Base-by-base conservation (phyloP, 2,888 invertebrate species). In the Euclidia mi region DNA sequence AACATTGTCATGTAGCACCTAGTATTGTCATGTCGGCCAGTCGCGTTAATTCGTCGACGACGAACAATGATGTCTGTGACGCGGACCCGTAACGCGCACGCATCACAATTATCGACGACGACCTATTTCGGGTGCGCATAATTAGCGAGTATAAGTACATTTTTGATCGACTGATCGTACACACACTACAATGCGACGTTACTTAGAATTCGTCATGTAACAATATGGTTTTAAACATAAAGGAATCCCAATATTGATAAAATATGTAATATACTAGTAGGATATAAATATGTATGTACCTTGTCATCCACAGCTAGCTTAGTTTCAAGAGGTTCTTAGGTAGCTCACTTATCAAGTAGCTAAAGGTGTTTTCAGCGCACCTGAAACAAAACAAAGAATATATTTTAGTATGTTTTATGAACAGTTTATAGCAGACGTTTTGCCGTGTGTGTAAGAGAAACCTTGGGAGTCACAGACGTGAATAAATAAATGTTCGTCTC, bases 71-170 rank as follows among this genome's bases (percentile, higher is more conserved):
- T 58, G 57, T 50, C 46, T 49, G 46, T 43, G 50, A 43, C 43
- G 56, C 46, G 34, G 25, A 49, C 34, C 40, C 38, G 43, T 51
- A 31, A 49, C 60, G 32, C 56, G 51, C 58, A 57, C 65, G 71
- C 71, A 76, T 78, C 76, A 76, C 76, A 78, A 79, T 84, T 85
- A 87, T 85, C 84, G 71, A 49, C 84, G 71, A 49, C 63, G 84
- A 87, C 85, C 85, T 78, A 85, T 82, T 84, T 87, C 62, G 72
- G 65, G 67, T 61, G 73, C 77, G 79, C 80, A 84, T 84, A 84
- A 85, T 83, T 83, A 85, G 74, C 77, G 65, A 71, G 67, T 65
- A 64, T 66, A 63, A 65, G 70, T 68, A 65, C 72, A 61, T 65
- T 71, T 68, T 65, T 68, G 69, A 80, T 79, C 76, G 48, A 73